These are phyloP conservation scores for Amblyjoppa proteus DNA, from an alignment of 2,888 invertebrate species.

Conservation along the genomic window DNA sequence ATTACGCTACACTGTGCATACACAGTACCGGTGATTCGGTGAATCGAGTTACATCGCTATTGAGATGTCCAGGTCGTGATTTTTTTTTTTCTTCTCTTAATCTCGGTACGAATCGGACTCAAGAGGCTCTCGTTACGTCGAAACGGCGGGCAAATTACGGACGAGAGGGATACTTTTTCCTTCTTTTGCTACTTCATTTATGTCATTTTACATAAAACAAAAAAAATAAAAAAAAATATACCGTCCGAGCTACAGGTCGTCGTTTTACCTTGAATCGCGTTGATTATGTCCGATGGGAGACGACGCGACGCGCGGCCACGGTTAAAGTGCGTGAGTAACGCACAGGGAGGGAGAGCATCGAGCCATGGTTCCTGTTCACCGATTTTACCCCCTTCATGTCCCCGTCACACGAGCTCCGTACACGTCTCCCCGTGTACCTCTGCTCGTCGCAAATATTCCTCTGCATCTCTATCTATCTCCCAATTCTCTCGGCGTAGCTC, in stretches of 20 bases:
- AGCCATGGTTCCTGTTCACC: conserved; percentile 83
- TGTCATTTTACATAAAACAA: conserved; percentile 47
- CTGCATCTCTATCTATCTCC: conserved; percentile 40
- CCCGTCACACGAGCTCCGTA: conserved; percentile 58
- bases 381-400: conserved; percentile 83
- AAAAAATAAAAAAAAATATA: conserved; percentile 46
- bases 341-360: conserved; percentile 83
- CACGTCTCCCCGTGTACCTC: conserved; percentile 6
- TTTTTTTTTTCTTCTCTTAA: background rate
- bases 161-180: conserved; percentile 12
- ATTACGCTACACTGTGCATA: conserved; percentile 1
- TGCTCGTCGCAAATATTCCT: conserved; percentile 1
- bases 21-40: background rate
- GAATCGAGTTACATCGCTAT: background rate
- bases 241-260: conserved; percentile 70
- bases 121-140: conserved; percentile 18
- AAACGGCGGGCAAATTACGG: conserved; percentile 1
- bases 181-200: conserved; percentile 4
- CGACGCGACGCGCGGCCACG: conserved; percentile 77
- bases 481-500: conserved; percentile 45
- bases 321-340: conserved; percentile 80
- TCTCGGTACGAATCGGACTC: background rate
- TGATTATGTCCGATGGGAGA: conserved; percentile 75
- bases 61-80: background rate
- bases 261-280: conserved; percentile 67